Evolutionary conservation across 1,140 invertebrate species (phyloP).

Genomic region (Pinna nobilis): DNA sequence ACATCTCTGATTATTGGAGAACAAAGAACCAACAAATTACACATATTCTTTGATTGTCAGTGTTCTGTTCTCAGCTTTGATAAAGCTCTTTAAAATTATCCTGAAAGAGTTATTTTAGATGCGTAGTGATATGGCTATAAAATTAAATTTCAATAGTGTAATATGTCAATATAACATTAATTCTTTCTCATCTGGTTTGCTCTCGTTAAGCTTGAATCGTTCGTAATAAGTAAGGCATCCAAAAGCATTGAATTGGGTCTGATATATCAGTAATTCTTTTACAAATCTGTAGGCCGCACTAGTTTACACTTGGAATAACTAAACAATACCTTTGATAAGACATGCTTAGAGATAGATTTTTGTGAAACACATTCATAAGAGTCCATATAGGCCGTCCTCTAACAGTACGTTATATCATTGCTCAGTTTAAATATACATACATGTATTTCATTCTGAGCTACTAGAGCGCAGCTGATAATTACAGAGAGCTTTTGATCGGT

Average conservation of each 20-base stretch:
- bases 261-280: conserved; percentile 14
- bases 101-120: neutral
- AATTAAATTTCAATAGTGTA: conserved; percentile 5
- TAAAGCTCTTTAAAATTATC: neutral
- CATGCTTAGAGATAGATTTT: conserved; percentile 16
- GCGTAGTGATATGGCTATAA: neutral
- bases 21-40: neutral
- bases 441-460: conserved; percentile 6
- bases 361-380: conserved; percentile 15
- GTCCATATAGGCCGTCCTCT: conserved; percentile 8
- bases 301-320: conserved; percentile 23
- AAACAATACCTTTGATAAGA: conserved; percentile 18
- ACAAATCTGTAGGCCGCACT: conserved; percentile 1
- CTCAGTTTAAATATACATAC: conserved; percentile 10
- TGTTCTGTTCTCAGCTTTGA: neutral
- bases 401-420: conserved; percentile 13
- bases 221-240: neutral
- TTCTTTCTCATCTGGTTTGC: neutral
- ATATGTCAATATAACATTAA: conserved; percentile 3
- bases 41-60: neutral
- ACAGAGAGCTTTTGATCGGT: too few relatives aligned
- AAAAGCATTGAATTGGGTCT: neutral
- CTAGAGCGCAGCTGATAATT: neutral
- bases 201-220: neutral
- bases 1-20: too few relatives aligned